phyloP scores from a whole-genome alignment of 2,888 invertebrate species.

The Lamellibrachia satsuma region DNA sequence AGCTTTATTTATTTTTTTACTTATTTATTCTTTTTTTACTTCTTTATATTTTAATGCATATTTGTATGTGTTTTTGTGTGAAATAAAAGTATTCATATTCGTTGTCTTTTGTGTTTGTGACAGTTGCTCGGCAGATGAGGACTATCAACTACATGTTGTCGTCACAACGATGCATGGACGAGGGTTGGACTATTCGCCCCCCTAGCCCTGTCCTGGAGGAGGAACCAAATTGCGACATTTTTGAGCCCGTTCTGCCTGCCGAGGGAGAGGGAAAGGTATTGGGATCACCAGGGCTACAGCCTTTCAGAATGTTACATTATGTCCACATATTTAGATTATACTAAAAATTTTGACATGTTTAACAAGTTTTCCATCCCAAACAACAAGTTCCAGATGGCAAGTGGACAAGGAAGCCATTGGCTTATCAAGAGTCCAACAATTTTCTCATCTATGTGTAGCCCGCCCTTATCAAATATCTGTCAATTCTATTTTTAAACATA shows the following conservation, averaged over 20 bases:
- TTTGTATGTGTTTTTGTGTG: no score
- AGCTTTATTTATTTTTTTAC: no score
- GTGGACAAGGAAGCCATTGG: no score
- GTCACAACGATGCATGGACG: constrained; percentile 62
- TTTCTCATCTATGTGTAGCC: no score
- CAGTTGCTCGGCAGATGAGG: constrained; percentile 61
- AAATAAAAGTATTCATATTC: no score
- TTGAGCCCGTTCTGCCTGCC: constrained; percentile 45
- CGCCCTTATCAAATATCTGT: no score
- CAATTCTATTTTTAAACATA: no score
- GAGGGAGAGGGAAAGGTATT: constrained; percentile 31
- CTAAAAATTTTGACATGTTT: not conserved
- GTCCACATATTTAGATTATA: not conserved
- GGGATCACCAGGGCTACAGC: not conserved
- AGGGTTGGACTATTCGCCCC: constrained; percentile 63
- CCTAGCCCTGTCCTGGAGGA: constrained; percentile 52
- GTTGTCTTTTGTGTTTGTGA: not conserved
- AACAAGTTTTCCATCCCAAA: no score
- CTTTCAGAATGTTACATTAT: not conserved
- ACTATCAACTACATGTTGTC: constrained; percentile 65
- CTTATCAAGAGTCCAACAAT: no score
- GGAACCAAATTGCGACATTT: constrained; percentile 51
- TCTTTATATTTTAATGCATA: no score
- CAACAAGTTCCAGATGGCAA: no score
- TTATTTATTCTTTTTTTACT: no score